Conservation (phyloP, 2,888 invertebrate genomes). For the Nephrotoma flavescens region DNA sequence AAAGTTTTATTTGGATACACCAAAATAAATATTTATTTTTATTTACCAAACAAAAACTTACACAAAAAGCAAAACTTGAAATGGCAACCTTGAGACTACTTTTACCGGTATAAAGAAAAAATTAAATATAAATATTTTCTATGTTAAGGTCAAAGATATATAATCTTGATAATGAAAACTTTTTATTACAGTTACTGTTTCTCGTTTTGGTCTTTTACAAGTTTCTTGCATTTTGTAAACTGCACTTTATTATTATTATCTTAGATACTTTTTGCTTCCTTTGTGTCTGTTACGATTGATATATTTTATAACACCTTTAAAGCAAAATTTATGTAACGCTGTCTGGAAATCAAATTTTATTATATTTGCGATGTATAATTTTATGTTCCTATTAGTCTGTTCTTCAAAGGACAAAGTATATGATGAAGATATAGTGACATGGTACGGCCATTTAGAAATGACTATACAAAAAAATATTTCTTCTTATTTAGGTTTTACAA, state of each 20-base stretch:
- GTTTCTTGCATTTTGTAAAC: not conserved
- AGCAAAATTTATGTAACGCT: not conserved
- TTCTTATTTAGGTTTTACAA: too few relatives aligned
- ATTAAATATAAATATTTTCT: not conserved
- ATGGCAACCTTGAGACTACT: not conserved
- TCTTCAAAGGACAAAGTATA: too few relatives aligned
- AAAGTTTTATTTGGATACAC: not conserved
- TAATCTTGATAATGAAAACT: not conserved
- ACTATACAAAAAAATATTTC: too few relatives aligned
- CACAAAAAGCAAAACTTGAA: not conserved
- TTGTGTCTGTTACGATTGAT: not conserved
- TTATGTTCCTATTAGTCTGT: too few relatives aligned
- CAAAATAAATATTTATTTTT: not conserved
- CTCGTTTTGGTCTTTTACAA: not conserved
- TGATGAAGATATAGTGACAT: too few relatives aligned
- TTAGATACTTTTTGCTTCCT: not conserved
- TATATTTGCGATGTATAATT: too few relatives aligned
- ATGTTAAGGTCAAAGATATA: not conserved
- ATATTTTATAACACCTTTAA: not conserved
- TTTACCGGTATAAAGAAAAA: not conserved
- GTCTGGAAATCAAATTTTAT: not conserved
- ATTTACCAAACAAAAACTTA: not conserved
- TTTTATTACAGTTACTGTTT: not conserved
- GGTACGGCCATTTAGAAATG: too few relatives aligned
- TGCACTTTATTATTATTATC: not conserved